These are phyloP conservation scores for Anolis apletophallus DNA, from an alignment of 2,797 vertebrate genomes.

Conservation along the genomic window DNA sequence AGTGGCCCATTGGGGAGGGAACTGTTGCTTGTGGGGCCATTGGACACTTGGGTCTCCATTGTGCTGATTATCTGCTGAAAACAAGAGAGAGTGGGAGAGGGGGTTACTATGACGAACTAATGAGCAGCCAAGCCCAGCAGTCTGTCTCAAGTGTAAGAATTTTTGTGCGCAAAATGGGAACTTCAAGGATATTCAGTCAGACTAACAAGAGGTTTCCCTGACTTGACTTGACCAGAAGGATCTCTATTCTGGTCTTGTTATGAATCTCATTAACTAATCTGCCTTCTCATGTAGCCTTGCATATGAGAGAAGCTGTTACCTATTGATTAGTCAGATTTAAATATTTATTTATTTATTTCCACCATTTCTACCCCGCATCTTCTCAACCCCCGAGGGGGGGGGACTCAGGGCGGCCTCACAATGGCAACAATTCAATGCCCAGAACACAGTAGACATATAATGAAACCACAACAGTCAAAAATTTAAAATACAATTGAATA, in stretches of 20 bases:
- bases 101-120: constrained; percentile 10
- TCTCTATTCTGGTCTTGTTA: neutral
- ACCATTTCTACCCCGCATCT: no score
- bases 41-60: constrained; percentile 98
- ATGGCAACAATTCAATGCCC: no score
- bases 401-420: no score
- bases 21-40: constrained; percentile 89
- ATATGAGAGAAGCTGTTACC: neutral
- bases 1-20: constrained; percentile 90
- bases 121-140: neutral
- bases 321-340: neutral
- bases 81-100: constrained; percentile 72
- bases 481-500: no score
- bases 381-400: no score
- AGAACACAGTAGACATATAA: no score
- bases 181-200: neutral
- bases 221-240: neutral
- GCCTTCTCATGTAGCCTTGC: neutral
- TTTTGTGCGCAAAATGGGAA: neutral
- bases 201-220: neutral
- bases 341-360: no score
- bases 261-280: neutral
- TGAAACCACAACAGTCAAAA: no score
- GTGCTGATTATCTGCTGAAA: constrained; percentile 98
- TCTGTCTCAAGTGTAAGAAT: no score